phyloP scores from a whole-genome alignment of 2,113 vertebrate genomes.

The Cinclus mexicanus region DNA sequence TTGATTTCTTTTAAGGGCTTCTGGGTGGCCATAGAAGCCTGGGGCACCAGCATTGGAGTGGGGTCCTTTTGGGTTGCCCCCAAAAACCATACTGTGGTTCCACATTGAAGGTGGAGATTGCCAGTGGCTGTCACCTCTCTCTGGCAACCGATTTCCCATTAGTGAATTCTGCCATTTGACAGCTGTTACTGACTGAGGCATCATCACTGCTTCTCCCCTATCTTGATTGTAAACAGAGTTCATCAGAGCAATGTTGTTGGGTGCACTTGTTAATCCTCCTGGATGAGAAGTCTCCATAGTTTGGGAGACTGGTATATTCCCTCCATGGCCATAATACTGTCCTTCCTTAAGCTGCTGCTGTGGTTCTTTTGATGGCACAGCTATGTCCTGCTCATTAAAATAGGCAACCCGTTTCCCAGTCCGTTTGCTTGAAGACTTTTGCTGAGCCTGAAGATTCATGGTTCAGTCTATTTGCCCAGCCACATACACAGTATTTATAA shows the following conservation, averaged over 20 bases:
- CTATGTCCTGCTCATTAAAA: slow-evolving; percentile 82
- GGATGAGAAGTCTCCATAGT: slow-evolving; percentile 76
- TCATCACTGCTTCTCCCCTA: slow-evolving; percentile 83
- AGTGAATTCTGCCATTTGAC: slow-evolving; percentile 79
- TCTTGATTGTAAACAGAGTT: slow-evolving; percentile 90
- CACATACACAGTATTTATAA: background rate
- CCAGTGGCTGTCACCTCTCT: slow-evolving; percentile 84
- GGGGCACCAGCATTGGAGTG: slow-evolving; percentile 70
- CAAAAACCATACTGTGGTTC: slow-evolving; percentile 83
- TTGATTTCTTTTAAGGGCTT: slow-evolving; percentile 76
- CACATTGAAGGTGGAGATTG: slow-evolving; percentile 83
- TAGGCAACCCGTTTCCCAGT: slow-evolving; percentile 89
- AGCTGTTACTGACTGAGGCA: slow-evolving; percentile 86
- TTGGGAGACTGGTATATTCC: slow-evolving; percentile 71
- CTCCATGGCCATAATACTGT: slow-evolving; percentile 79
- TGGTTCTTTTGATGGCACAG: slow-evolving; percentile 79
- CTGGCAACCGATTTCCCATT: slow-evolving; percentile 84
- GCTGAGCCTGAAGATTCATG: slow-evolving; percentile 95
- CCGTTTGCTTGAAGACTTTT: slow-evolving; percentile 89
- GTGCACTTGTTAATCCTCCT: slow-evolving; percentile 68
- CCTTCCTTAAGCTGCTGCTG: slow-evolving; percentile 82
- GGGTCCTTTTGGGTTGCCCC: slow-evolving; percentile 74
- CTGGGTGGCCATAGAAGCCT: slow-evolving; percentile 77
- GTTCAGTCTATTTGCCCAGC: slow-evolving; percentile 61
- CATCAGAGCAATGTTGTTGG: slow-evolving; percentile 82